Evolutionary conservation across 2,797 vertebrate genomes (phyloP).

Genomic region (Myotis myotis): DNA sequence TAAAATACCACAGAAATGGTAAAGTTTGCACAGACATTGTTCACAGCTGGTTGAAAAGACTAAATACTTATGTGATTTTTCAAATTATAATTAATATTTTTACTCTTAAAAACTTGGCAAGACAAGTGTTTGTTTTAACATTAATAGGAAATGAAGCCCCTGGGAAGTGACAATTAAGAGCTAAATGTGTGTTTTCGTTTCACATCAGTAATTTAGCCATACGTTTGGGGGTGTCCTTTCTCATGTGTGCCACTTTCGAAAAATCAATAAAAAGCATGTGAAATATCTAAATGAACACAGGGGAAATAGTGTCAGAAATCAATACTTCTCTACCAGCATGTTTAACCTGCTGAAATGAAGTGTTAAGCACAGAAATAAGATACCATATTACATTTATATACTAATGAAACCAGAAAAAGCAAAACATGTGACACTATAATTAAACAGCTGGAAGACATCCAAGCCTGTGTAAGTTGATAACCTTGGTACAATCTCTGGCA

Average conservation of each 20-base stretch:
- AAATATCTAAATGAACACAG: slow-evolving; percentile 82
- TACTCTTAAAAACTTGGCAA: slow-evolving; percentile 58
- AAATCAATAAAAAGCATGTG: slow-evolving; percentile 80
- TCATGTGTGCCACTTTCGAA: slow-evolving; percentile 74
- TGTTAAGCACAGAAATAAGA: slow-evolving; percentile 89
- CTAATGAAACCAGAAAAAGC: slow-evolving; percentile 88
- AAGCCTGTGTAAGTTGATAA: slow-evolving; percentile 89
- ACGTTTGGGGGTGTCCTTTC: slow-evolving; percentile 67
- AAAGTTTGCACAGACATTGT: slow-evolving; percentile 18
- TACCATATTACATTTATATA: slow-evolving; percentile 87
- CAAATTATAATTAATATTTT: slow-evolving; percentile 58
- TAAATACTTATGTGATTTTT: neutral
- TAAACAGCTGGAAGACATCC: slow-evolving; percentile 87
- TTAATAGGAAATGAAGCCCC: slow-evolving; percentile 57
- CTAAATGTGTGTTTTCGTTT: slow-evolving; percentile 18
- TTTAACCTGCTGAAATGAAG: slow-evolving; percentile 87
- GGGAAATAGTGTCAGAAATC: slow-evolving; percentile 83
- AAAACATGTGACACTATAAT: slow-evolving; percentile 87
- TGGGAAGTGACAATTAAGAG: slow-evolving; percentile 53
- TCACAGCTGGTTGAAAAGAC: slow-evolving; percentile 20
- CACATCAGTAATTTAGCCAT: neutral
- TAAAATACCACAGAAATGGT: slow-evolving; percentile 32
- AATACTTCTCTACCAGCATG: slow-evolving; percentile 82
- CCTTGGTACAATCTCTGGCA: slow-evolving; percentile 86
- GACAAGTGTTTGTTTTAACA: slow-evolving; percentile 54